A percentile compares a stretch with the other conserved stretches of the same genome.
These are phyloP conservation scores for Pinna nobilis DNA, from an alignment of 1,140 invertebrate genomes.

Conservation along the genomic window DNA sequence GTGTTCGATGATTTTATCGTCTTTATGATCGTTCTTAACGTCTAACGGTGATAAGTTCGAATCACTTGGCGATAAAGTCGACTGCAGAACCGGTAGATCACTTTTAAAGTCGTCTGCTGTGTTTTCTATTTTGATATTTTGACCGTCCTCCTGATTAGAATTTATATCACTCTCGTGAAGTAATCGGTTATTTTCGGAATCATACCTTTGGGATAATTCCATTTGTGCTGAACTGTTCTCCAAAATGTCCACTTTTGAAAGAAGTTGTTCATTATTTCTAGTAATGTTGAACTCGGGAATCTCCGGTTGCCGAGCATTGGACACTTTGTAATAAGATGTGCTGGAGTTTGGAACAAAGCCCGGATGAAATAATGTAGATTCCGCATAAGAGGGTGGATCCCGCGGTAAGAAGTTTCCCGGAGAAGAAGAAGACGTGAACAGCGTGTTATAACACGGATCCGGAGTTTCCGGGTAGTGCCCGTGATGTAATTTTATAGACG, in stretches of 20 bases:
- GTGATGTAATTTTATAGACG: conserved; percentile 54
- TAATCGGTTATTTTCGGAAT: conserved; percentile 30
- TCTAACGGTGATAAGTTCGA: conserved; percentile 26
- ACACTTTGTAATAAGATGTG: conserved; percentile 55
- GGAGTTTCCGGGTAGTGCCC: conserved; percentile 51
- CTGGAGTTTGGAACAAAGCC: conserved; percentile 53
- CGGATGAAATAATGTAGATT: conserved; percentile 57
- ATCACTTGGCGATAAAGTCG: conserved; percentile 14
- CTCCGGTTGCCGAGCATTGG: conserved; percentile 24
- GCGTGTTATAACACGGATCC: conserved; percentile 50
- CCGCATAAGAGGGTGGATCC: conserved; percentile 61
- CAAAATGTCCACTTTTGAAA: conserved; percentile 49
- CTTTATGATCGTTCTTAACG: conserved; percentile 30
- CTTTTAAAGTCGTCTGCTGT: conserved; percentile 45
- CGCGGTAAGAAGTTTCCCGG: conserved; percentile 49
- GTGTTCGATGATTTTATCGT: conserved; percentile 27
- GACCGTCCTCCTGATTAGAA: conserved; percentile 15
- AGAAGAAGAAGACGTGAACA: conserved; percentile 41
- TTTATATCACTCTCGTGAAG: conserved; percentile 19
- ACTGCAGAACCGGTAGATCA: conserved; percentile 40
- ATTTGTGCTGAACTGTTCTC: conserved; percentile 19
- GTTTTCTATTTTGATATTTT: conserved; percentile 44
- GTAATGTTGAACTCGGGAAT: conserved; percentile 29
- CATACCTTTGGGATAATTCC: conserved; percentile 35
- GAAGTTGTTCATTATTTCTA: conserved; percentile 28